These are phyloP conservation scores for Sardinella longiceps DNA, from an alignment of 2,797 vertebrate species.

Conservation along the genomic window DNA sequence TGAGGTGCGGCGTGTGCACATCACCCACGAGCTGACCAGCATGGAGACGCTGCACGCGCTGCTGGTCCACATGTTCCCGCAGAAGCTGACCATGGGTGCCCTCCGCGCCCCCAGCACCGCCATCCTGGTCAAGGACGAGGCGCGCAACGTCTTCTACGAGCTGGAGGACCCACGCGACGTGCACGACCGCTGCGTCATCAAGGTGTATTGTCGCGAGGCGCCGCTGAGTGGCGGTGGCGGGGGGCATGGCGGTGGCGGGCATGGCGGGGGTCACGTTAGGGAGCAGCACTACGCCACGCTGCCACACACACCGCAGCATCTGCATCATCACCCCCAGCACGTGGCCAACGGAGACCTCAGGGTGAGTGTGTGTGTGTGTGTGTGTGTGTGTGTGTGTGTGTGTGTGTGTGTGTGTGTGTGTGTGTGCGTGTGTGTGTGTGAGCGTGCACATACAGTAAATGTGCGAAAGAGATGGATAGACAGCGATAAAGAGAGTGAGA, in stretches of 20 bases:
- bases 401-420: neutral
- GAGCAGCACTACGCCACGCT: slow-evolving; percentile 24
- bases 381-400: neutral
- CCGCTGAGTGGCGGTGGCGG: neutral
- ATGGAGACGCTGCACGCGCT: slow-evolving; percentile 97
- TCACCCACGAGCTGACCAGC: slow-evolving; percentile 97
- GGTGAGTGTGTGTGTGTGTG: slow-evolving; percentile 69
- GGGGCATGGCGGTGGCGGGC: neutral
- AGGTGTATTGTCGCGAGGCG: slow-evolving; percentile 93
- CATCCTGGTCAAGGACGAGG: slow-evolving; percentile 97
- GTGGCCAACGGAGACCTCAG: slow-evolving; percentile 93
- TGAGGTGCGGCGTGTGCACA: slow-evolving; percentile 92
- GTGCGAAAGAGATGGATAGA: neutral
- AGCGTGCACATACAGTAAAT: too few species aligned
- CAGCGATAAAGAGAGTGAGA: neutral
- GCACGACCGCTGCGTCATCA: slow-evolving; percentile 96
- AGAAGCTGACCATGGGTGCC: slow-evolving; percentile 93
- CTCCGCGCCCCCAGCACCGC: slow-evolving; percentile 89
- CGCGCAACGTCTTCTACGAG: slow-evolving; percentile 95
- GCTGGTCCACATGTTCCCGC: slow-evolving; percentile 98
- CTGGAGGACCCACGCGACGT: slow-evolving; percentile 96
- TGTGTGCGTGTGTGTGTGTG: neutral
- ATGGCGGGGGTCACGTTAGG: neutral
- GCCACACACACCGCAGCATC: slow-evolving; percentile 76
- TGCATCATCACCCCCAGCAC: slow-evolving; percentile 84